A percentile compares a stretch with the other conserved stretches of the same genome.
phyloP scores from a whole-genome alignment of 2,113 vertebrate genomes.

The Pangasianodon gigas region DNA sequence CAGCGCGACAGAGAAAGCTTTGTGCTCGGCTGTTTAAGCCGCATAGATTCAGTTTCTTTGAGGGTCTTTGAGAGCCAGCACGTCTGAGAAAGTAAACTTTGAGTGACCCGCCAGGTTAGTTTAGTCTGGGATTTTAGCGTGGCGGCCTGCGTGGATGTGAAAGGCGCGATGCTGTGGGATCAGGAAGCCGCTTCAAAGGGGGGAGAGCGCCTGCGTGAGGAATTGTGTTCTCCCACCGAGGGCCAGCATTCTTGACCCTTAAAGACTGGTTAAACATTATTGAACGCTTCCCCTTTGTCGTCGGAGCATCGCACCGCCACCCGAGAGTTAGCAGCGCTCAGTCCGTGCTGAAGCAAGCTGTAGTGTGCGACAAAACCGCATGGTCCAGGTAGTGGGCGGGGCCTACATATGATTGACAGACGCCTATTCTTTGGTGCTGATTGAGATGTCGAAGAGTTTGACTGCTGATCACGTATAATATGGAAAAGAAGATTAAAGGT shows the following conservation, averaged over 20 bases:
- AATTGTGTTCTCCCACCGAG: constrained; percentile 72
- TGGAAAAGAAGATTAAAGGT: constrained; percentile 23
- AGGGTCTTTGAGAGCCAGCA: constrained; percentile 56
- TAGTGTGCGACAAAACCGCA: constrained; percentile 32
- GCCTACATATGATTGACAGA: constrained; percentile 42
- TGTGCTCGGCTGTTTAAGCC: constrained; percentile 77
- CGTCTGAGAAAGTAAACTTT: constrained; percentile 87
- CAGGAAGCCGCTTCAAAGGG: constrained; percentile 63
- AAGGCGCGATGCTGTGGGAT: constrained; percentile 64
- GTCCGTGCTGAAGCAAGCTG: constrained; percentile 39
- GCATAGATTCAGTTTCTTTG: constrained; percentile 80
- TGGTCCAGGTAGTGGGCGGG: neutral
- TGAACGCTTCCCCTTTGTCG: constrained; percentile 72
- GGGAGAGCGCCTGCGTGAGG: constrained; percentile 69
- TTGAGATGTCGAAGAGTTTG: constrained; percentile 66
- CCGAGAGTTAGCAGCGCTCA: constrained; percentile 59
- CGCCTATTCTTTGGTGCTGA: constrained; percentile 53
- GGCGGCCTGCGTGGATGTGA: constrained; percentile 66
- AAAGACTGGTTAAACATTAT: constrained; percentile 75
- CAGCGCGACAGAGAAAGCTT: constrained; percentile 33
- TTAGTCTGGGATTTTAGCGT: constrained; percentile 72
- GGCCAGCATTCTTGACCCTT: constrained; percentile 77
- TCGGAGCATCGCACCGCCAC: constrained; percentile 63
- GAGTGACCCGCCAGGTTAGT: constrained; percentile 81
- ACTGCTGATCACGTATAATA: constrained; percentile 33